Conservation (phyloP, 23 tunicate genomes). For the Halocynthia roretzi region DNA sequence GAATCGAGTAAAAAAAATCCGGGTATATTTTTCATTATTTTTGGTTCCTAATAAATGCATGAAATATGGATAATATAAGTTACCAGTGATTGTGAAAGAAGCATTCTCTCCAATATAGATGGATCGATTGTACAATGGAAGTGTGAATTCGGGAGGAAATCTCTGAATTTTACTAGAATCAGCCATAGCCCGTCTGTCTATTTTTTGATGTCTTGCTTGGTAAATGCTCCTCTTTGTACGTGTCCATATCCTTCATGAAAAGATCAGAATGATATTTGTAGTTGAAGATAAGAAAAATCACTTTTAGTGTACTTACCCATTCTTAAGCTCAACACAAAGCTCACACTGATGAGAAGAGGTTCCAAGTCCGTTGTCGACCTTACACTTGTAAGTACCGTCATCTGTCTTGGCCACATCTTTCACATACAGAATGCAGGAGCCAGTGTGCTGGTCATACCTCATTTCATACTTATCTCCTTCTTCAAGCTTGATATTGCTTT, state of each 20-base stretch:
- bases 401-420: constrained; percentile 67
- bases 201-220: constrained; percentile 59
- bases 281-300: background rate
- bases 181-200: constrained; percentile 43
- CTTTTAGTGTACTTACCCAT: constrained; percentile 26
- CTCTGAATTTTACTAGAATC: constrained; percentile 15
- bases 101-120: constrained; percentile 77
- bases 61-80: background rate
- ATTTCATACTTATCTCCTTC: constrained; percentile 83
- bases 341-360: constrained; percentile 44
- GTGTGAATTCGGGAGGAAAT: constrained; percentile 89
- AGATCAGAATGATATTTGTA: background rate
- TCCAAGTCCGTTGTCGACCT: constrained; percentile 87
- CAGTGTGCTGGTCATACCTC: constrained; percentile 51
- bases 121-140: constrained; percentile 91
- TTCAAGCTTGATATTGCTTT: constrained; percentile 57
- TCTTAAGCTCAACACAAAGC: constrained; percentile 67
- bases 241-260: constrained; percentile 48
- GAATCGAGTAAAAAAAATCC: background rate
- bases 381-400: constrained; percentile 89
- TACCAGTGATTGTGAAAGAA: constrained; percentile 74
- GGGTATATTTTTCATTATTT: background rate
- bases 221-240: constrained; percentile 75
- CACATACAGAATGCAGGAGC: constrained; percentile 65
- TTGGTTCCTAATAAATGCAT: background rate